A percentile compares a stretch with the other conserved stretches of the same genome.
Conservation (phyloP, 2,797 vertebrate genomes). For the Centropyge bicolor region DNA sequence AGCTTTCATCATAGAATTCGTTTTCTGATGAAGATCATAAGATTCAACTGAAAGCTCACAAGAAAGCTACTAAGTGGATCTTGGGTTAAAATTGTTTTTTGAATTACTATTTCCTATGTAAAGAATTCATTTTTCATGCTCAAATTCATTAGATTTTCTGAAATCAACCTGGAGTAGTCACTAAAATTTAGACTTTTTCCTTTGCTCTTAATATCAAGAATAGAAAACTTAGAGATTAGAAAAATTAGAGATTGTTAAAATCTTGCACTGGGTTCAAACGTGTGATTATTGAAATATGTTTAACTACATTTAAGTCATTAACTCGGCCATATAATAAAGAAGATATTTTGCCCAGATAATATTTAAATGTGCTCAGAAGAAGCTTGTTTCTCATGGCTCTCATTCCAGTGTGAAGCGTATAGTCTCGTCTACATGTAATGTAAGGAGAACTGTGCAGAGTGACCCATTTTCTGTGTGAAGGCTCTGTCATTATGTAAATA, state of each 20-base stretch:
- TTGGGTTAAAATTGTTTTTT: background rate
- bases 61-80: background rate
- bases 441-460: background rate
- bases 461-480: background rate
- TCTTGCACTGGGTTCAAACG: no score
- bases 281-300: no score
- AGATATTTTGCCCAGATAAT: background rate
- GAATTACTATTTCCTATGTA: no score
- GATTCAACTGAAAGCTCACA: background rate
- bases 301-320: no score
- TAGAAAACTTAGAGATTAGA: background rate
- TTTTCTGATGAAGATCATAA: background rate
- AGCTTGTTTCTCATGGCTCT: background rate
- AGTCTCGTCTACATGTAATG: background rate
- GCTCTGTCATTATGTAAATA: background rate
- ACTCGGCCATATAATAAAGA: no score
- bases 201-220: background rate
- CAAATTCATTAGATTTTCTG: background rate
- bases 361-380: background rate
- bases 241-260: no score
- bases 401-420: background rate
- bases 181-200: background rate
- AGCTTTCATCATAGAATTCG: background rate
- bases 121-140: background rate
- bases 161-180: background rate